Evolutionary conservation across 2,888 invertebrate genomes (phyloP), one percentile per base, ranked within the genome.

Genomic region (Trichogramma evanescens): DNA sequence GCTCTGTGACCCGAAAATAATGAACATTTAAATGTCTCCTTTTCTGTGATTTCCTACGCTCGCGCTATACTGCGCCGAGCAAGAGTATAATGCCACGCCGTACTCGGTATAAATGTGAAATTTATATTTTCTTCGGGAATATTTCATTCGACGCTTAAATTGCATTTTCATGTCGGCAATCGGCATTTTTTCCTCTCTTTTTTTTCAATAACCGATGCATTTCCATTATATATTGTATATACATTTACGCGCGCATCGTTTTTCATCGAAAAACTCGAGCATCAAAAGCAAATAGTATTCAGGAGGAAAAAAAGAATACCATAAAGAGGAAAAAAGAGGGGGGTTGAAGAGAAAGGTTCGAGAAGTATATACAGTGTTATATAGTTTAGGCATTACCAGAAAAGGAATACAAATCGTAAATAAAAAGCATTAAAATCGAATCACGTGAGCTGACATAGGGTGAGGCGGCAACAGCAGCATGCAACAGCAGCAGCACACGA

Each of bases 121-220:
- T 58, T 60, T 63, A 53, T 60, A 60, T 58, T 54, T 50, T 44
- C 54, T 62, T 59, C 59, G 1, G 26, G 54, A 59, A 59, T 59
- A 59, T 58, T 63, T 58, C 58, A 56, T 53, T 60, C 56, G 50
- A 10, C 6, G 10, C 53, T 58, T 60, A 63, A 63, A 63, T 63
- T 56, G 56, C 57, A 26, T 60, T 63, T 60, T 55, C 63, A 50
- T 58, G 58, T 60, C 60, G 56, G 63, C 52, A 58, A 53, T 60
- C 58, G 57, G 48, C 42, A 51, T 56, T 56, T 60, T 63, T 5
- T 63, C 57, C 54, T 26, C 26, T 10, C 42, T 51, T 56, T 56
- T 60, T 63, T 5, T 63, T 59, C 54, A 54, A 56, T 53, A 58
- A 58, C 53, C 60, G 56, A 60, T 54, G 45, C 57, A 44, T 10